phyloP scores from a whole-genome alignment of 2,113 vertebrate genomes.

The Marmota flaviventris region DNA sequence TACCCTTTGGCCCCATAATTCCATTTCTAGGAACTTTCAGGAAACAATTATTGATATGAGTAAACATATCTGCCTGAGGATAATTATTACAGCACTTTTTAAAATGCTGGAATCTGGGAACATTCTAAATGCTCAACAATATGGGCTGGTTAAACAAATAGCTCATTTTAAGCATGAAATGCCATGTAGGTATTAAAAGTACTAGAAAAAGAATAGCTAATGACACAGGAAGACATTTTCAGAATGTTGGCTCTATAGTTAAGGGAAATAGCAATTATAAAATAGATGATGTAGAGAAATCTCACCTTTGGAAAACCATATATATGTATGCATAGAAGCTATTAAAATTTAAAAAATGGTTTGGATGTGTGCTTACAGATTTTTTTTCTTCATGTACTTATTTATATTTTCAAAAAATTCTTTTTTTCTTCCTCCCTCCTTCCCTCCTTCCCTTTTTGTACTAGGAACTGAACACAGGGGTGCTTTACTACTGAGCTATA shows the following conservation, averaged over 20 bases:
- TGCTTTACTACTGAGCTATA: too few species aligned
- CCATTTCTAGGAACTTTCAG: conserved; percentile 2
- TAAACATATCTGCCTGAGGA: neutral
- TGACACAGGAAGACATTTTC: conserved; percentile 33
- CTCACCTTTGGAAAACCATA: conserved; percentile 10
- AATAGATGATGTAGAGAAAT: neutral
- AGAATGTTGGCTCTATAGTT: neutral
- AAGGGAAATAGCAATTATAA: conserved; percentile 32
- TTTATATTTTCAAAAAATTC: neutral
- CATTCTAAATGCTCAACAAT: neutral
- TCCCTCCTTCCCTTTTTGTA: too few species aligned
- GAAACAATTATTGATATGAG: neutral
- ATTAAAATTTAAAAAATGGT: conserved; percentile 11
- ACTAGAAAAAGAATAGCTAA: neutral
- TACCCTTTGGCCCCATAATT: neutral
- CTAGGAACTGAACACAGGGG: too few species aligned
- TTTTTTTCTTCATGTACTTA: neutral
- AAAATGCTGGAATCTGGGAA: neutral
- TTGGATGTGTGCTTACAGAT: neutral
- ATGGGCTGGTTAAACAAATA: neutral
- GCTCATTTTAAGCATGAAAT: conserved; percentile 6
- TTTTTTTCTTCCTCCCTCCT: too few species aligned
- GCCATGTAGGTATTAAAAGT: neutral
- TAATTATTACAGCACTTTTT: neutral
- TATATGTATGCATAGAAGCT: neutral